These are phyloP conservation scores for Sitobion miscanthi DNA, from an alignment of 1,140 invertebrate species.

Conservation along the genomic window DNA sequence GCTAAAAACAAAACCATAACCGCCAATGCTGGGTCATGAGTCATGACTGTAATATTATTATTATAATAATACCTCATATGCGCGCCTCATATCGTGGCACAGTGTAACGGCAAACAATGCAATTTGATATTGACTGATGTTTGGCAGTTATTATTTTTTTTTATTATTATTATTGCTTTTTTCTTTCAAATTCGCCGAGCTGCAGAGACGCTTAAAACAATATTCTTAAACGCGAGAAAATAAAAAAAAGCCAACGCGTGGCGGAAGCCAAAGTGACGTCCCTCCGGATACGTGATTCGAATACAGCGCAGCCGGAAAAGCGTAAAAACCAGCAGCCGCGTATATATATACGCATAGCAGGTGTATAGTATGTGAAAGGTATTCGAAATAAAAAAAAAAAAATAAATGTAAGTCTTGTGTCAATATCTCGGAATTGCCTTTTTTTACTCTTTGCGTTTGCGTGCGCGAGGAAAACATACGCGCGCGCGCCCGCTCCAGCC, in stretches of 20 bases:
- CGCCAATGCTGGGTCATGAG: neutral
- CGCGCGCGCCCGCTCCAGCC: neutral
- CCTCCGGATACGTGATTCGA: constrained; percentile 24
- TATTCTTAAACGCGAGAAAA: constrained; percentile 20
- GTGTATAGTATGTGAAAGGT: constrained; percentile 18
- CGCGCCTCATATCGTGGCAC: neutral
- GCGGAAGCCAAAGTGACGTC: constrained; percentile 29
- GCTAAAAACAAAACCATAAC: neutral
- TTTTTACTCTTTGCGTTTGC: constrained; percentile 25
- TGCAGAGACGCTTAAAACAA: neutral
- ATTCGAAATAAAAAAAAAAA: constrained; percentile 42
- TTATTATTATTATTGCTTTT: constrained; percentile 11
- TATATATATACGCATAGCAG: neutral
- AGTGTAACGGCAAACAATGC: neutral
- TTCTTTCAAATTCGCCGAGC: neutral
- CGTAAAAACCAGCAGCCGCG: neutral
- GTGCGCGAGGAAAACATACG: neutral
- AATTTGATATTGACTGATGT: neutral
- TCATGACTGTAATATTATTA: neutral
- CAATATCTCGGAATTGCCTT: constrained; percentile 47
- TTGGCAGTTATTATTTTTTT: neutral
- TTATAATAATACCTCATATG: neutral
- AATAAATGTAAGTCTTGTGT: constrained; percentile 44
- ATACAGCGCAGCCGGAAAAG: constrained; percentile 33
- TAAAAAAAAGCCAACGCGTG: neutral